Percentiles rank a stretch among this genome's conserved stretches.
Conservation (phyloP, 2,797 vertebrate genomes). For the Scolopax bukidnonensis region DNA sequence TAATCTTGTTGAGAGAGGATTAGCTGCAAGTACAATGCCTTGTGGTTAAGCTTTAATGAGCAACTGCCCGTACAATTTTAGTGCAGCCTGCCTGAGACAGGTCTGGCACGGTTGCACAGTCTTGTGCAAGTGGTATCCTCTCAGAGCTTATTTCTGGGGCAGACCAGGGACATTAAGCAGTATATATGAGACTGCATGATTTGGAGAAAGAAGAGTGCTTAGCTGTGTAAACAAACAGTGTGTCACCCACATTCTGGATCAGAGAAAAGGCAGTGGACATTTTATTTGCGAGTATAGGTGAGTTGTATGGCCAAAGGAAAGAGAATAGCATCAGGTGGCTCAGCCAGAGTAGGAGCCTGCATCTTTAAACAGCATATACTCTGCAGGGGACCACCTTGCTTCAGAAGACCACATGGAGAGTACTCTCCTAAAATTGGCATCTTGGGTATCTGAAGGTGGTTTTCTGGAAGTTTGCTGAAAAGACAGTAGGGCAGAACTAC, state of each 20-base stretch:
- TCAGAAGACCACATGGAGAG: background rate
- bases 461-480: background rate
- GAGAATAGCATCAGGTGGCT: background rate
- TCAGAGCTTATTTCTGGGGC: background rate
- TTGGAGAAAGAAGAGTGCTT: background rate
- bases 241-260: background rate
- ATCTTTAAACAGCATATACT: background rate
- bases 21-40: background rate
- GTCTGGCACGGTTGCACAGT: background rate
- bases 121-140: background rate
- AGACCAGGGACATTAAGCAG: background rate
- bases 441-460: background rate
- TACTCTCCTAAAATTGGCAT: background rate
- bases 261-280: background rate
- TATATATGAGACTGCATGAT: accelerated
- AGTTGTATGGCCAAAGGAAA: background rate
- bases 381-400: background rate
- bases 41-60: background rate
- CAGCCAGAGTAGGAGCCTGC: background rate
- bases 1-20: background rate
- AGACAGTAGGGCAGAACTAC: background rate
- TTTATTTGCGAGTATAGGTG: background rate
- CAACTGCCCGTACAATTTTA: background rate
- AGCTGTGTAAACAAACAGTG: accelerated
- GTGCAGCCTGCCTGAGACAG: background rate